phyloP scores from a whole-genome alignment of 1,140 invertebrate genomes.

The Lepidurus arcticus region DNA sequence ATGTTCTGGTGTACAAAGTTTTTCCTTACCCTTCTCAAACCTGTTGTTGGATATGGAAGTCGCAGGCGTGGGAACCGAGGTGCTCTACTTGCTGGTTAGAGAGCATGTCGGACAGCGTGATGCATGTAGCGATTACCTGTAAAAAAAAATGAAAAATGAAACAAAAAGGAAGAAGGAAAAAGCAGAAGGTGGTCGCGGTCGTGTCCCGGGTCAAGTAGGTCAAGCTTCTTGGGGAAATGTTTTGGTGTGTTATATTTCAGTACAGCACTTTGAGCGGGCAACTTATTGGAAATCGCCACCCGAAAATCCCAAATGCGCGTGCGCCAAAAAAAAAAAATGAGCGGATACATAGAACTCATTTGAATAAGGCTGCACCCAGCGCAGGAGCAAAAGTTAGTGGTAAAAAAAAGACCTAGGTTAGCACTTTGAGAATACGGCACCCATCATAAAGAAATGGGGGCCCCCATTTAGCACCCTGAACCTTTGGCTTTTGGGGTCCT shows the following conservation, averaged over 20 bases:
- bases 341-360: background rate
- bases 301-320: no score
- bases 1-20: background rate
- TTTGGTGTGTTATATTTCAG: background rate
- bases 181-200: background rate
- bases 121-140: background rate
- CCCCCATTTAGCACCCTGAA: constrained; percentile 1
- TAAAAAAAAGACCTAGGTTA: background rate
- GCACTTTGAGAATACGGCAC: constrained; percentile 5
- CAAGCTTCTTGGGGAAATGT: background rate
- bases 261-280: no score
- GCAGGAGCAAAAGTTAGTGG: background rate
- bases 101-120: constrained; percentile 20
- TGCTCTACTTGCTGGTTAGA: constrained; percentile 15
- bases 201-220: constrained; percentile 1
- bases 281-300: no score
- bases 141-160: background rate
- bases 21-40: background rate
- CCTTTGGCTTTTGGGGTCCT: background rate
- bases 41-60: constrained; percentile 7
- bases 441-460: constrained; percentile 8
- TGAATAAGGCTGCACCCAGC: background rate
- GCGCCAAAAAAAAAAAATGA: no score
- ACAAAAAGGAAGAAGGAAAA: background rate
- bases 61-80: constrained; percentile 1